Percentiles rank a stretch among this genome's conserved stretches.
These are phyloP conservation scores for Alentia gelatinosa DNA, from an alignment of 2,888 invertebrate genomes.

Conservation along the genomic window DNA sequence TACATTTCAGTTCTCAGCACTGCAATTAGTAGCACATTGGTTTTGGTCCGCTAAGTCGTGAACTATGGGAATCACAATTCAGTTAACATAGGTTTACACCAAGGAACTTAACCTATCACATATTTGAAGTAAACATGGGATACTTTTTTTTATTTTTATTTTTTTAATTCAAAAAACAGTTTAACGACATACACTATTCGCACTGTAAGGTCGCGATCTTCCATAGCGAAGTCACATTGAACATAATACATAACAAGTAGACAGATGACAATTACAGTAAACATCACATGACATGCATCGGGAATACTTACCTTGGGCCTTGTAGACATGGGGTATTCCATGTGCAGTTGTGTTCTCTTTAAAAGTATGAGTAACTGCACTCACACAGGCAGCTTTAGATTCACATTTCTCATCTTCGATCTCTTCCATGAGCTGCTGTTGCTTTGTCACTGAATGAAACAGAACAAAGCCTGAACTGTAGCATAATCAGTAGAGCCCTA, in stretches of 20 bases:
- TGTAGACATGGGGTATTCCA: background rate
- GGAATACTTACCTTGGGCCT: background rate
- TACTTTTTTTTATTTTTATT: background rate
- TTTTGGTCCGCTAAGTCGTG: too few species aligned
- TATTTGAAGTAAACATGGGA: background rate
- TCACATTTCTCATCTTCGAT: background rate
- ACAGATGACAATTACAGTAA: background rate
- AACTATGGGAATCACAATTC: too few species aligned
- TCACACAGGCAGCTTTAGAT: background rate
- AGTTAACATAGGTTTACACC: too few species aligned
- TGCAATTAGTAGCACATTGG: too few species aligned
- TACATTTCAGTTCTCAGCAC: too few species aligned
- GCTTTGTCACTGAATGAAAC: too few species aligned
- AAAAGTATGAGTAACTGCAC: background rate
- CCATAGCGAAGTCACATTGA: background rate
- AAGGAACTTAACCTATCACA: too few species aligned
- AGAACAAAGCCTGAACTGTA: too few species aligned
- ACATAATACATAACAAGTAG: background rate
- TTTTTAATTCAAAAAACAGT: background rate
- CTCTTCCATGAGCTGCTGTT: background rate
- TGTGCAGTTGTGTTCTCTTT: background rate
- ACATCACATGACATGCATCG: too few species aligned
- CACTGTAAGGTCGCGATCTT: background rate
- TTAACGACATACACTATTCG: background rate
- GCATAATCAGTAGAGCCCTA: too few species aligned